These are phyloP conservation scores for Drosophila lini DNA, from an alignment of 1,140 invertebrate species.

Conservation along the genomic window DNA sequence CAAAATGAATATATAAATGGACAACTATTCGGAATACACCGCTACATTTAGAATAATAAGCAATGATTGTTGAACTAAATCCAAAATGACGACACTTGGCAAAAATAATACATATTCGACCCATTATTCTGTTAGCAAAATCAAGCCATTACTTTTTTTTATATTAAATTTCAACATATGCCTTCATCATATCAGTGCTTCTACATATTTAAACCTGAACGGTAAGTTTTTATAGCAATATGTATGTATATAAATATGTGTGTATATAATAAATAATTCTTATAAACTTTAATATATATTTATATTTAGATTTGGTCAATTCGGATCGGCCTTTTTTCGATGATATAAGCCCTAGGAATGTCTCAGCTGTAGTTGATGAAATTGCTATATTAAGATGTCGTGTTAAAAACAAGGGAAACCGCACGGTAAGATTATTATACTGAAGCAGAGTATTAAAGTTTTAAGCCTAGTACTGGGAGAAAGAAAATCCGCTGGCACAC, in stretches of 20 bases:
- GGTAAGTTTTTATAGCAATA: conserved; percentile 41
- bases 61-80: background rate
- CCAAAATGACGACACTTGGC: conserved; percentile 12
- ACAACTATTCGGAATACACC: background rate
- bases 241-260: conserved; percentile 12
- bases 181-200: conserved; percentile 64
- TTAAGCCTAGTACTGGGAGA: no score
- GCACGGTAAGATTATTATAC: conserved; percentile 88
- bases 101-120: conserved; percentile 12
- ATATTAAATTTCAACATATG: conserved; percentile 70
- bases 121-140: conserved; percentile 41
- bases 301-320: conserved; percentile 45
- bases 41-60: background rate
- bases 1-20: background rate
- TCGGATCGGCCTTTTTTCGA: conserved; percentile 92
- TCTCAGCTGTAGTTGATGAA: conserved; percentile 93
- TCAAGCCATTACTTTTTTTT: conserved; percentile 58
- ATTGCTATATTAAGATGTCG: conserved; percentile 92
- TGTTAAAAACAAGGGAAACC: conserved; percentile 93
- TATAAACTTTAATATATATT: conserved; percentile 9
- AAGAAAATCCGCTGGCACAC: no score
- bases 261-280: conserved; percentile 48
- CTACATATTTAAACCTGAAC: conserved; percentile 59
- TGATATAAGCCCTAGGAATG: conserved; percentile 91
- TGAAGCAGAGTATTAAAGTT: background rate